Percentiles rank a stretch among this genome's conserved stretches.
Conservation (phyloP, 1,140 invertebrate species). For the Brachionus paranguensis region DNA sequence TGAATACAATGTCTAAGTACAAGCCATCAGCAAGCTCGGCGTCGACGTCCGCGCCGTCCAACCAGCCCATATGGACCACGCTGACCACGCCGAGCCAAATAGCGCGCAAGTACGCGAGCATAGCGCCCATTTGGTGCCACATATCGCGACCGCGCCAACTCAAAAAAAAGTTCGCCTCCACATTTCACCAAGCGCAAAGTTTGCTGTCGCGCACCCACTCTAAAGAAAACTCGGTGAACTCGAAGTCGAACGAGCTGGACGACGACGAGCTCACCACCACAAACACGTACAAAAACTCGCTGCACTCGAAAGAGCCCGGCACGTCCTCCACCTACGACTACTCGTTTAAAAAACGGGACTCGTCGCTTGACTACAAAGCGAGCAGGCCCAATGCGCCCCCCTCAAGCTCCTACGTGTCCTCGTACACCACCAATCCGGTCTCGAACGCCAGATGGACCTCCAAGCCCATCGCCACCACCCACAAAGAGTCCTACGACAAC, state of each 20-base stretch:
- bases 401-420: not conserved
- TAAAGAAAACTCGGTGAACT: constrained; percentile 9
- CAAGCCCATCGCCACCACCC: not conserved
- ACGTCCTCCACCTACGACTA: not conserved
- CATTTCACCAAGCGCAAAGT: constrained; percentile 34
- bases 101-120: constrained; percentile 40
- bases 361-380: not conserved
- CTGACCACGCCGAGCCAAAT: constrained; percentile 34
- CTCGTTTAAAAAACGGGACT: constrained; percentile 4
- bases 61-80: constrained; percentile 32
- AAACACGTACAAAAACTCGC: constrained; percentile 2
- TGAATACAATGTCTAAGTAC: constrained; percentile 25
- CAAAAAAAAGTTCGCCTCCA: constrained; percentile 40
- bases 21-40: not conserved
- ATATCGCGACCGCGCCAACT: constrained; percentile 39
- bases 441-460: not conserved
- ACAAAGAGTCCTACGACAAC: constrained; percentile 17
- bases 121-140: constrained; percentile 41
- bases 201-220: not conserved
- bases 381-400: not conserved
- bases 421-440: not conserved
- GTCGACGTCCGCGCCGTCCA: not conserved
- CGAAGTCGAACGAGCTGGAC: not conserved
- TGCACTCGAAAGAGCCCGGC: not conserved
- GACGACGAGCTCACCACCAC: not conserved